Evolutionary conservation across 2,113 vertebrate genomes (phyloP).

Genomic region (Tragelaphus scriptus): DNA sequence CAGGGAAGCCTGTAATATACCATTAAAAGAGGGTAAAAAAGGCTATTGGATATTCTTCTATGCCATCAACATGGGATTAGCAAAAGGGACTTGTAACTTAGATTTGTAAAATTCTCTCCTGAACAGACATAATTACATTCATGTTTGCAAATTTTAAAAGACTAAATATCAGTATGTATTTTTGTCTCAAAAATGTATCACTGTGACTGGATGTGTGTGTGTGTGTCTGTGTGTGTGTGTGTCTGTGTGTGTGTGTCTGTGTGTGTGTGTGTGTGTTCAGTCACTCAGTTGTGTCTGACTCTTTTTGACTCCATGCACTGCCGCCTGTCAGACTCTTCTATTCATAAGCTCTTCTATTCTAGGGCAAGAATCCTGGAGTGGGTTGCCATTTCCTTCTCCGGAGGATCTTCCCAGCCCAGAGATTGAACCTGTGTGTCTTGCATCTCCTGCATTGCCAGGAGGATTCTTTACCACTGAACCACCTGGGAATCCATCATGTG

Average conservation of each 20-base stretch:
- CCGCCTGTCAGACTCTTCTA: not conserved
- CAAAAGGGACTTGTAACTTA: not conserved
- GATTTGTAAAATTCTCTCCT: not conserved
- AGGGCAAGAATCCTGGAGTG: not conserved
- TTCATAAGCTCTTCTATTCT: not conserved
- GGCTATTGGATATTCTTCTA: not conserved
- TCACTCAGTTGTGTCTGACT: fast-evolving
- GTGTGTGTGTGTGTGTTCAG: not conserved
- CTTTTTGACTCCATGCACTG: not conserved
- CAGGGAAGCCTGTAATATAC: not conserved
- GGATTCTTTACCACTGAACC: not conserved
- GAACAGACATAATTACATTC: not conserved
- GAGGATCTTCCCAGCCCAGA: not conserved
- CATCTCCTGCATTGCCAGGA: not conserved
- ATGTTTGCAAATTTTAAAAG: not conserved
- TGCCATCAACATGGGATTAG: not conserved
- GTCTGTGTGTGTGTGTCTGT: too few relatives aligned
- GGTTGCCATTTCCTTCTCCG: not conserved
- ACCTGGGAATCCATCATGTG: not conserved
- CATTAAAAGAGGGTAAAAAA: not conserved
- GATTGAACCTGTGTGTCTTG: not conserved
- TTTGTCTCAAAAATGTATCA: not conserved
- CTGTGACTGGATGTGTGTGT: not conserved
- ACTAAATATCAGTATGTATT: not conserved
- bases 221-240: too few relatives aligned